Evolutionary conservation across 2,797 vertebrate genomes (phyloP).

Genomic region (Sebastes hubbsi): DNA sequence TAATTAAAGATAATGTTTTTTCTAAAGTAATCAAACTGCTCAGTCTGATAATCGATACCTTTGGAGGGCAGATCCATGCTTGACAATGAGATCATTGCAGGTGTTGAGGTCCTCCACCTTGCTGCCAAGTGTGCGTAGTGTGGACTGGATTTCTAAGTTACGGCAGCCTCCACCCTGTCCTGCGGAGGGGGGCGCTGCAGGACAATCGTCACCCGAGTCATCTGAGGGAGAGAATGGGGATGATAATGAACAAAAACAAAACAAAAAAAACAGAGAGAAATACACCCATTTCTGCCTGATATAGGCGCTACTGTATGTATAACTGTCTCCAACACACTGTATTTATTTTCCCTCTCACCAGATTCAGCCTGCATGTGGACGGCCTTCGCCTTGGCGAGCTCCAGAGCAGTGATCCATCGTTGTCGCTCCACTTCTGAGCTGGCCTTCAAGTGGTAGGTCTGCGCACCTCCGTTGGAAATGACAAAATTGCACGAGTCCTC

Average conservation of each 20-base stretch:
- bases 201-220: conserved; percentile 92
- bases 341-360: conserved; percentile 75
- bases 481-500: conserved; percentile 98
- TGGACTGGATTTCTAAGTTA: conserved; percentile 93
- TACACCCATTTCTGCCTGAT: background rate
- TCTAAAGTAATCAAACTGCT: background rate
- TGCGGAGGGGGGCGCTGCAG: conserved; percentile 80
- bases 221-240: conserved; percentile 76
- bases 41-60: conserved; percentile 64
- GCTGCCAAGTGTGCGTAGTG: conserved; percentile 89
- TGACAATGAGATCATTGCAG: conserved; percentile 96
- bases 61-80: conserved; percentile 96
- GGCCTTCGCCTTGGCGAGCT: conserved; percentile 95
- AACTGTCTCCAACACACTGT: background rate
- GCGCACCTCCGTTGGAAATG: conserved; percentile 94
- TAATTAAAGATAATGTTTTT: background rate
- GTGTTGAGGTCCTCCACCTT: conserved; percentile 97
- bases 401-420: conserved; percentile 95
- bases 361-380: conserved; percentile 94
- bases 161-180: conserved; percentile 80
- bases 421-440: conserved; percentile 95
- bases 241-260: background rate
- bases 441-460: conserved; percentile 97
- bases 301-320: background rate
- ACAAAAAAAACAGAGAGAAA: background rate